Conservation (phyloP, 2,888 invertebrate species). For the Standfussiana lucernea region DNA sequence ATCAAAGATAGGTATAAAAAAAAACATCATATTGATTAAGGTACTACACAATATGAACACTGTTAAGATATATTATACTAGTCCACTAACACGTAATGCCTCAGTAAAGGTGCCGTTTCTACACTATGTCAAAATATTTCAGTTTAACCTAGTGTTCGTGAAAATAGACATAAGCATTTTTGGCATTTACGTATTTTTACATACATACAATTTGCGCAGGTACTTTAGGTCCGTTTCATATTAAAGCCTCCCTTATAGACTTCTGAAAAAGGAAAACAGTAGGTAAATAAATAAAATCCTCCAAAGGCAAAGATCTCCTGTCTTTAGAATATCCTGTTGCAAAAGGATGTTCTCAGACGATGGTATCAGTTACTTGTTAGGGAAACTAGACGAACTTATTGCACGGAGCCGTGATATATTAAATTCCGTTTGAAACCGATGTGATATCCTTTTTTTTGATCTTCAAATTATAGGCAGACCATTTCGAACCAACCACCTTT, state of each 20-base stretch:
- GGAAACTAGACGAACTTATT: conserved; percentile 31
- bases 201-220: neutral
- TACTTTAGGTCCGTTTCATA: neutral
- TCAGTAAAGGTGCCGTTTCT: neutral
- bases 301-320: conserved; percentile 2
- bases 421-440: conserved; percentile 9
- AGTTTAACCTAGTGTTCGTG: neutral
- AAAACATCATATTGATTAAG: neutral
- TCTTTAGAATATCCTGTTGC: conserved; percentile 47
- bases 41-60: neutral
- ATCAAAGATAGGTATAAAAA: neutral
- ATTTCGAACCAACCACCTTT: neutral
- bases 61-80: neutral
- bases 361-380: conserved; percentile 60
- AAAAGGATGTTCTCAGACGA: conserved; percentile 46
- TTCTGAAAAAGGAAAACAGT: neutral
- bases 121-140: neutral
- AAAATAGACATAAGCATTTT: neutral
- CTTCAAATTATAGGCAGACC: neutral
- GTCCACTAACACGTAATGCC: neutral
- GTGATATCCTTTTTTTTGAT: neutral
- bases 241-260: neutral
- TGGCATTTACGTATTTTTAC: neutral
- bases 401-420: conserved; percentile 35
- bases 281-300: conserved; percentile 20